A percentile compares a stretch with the other conserved stretches of the same genome.
Conservation (phyloP, 2,888 invertebrate species). For the Chydorus sphaericus region DNA sequence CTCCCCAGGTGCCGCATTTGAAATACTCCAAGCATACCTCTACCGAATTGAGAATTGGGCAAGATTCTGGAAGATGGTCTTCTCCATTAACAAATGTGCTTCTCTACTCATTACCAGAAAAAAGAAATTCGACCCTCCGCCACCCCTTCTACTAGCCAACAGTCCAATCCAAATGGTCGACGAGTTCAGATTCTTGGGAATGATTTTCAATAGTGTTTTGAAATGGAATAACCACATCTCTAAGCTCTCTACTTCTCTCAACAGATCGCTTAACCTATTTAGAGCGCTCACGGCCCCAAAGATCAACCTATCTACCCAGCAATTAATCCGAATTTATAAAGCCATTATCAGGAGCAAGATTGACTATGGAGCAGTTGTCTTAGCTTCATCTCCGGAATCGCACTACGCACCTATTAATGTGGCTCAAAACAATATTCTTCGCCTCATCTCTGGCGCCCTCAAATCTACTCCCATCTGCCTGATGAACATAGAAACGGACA, state of each 20-base stretch:
- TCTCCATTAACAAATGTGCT: not conserved
- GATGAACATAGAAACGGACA: not conserved
- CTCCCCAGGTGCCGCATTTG: not conserved
- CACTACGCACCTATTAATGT: not conserved
- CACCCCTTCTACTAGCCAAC: not conserved
- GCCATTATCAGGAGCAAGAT: conserved; percentile 14
- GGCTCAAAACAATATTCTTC: not conserved
- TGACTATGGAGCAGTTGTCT: conserved; percentile 13
- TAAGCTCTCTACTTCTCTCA: not conserved
- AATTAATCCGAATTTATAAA: not conserved
- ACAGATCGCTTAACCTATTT: not conserved
- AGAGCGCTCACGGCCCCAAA: not conserved
- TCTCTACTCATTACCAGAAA: not conserved
- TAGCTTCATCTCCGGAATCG: not conserved
- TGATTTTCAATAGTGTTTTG: not conserved
- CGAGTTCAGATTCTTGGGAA: not conserved
- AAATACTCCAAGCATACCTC: not conserved
- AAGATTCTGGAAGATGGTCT: not conserved
- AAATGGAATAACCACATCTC: not conserved
- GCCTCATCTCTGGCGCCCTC: not conserved
- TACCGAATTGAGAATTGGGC: not conserved
- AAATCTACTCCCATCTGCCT: not conserved
- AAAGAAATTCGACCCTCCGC: not conserved
- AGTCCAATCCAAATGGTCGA: not conserved
- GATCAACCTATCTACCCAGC: not conserved